Evolutionary conservation across 2,113 vertebrate species (phyloP).

Genomic region (Cochlearius cochlearius): DNA sequence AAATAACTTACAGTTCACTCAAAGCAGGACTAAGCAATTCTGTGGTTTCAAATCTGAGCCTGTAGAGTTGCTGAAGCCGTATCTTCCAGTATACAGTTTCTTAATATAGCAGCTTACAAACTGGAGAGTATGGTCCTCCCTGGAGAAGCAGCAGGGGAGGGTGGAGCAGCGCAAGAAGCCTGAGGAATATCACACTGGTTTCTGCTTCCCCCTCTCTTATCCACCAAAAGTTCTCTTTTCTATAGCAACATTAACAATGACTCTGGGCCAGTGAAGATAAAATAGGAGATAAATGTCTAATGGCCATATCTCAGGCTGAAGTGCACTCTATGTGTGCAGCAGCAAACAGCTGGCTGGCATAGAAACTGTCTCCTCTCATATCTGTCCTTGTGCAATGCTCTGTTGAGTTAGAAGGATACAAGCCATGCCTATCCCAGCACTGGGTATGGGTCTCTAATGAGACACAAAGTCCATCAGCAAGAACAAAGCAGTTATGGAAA

Average conservation of each 20-base stretch:
- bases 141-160: neutral
- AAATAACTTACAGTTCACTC: slow-evolving; percentile 54
- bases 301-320: neutral
- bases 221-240: neutral
- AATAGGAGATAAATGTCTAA: neutral
- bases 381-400: neutral
- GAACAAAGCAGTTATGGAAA: neutral
- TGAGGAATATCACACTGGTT: neutral
- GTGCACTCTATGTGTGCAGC: neutral
- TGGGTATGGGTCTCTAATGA: neutral
- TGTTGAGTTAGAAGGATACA: neutral
- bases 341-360: neutral
- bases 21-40: slow-evolving; percentile 18
- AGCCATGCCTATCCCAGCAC: neutral
- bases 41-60: slow-evolving; percentile 31
- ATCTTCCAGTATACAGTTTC: slow-evolving; percentile 4
- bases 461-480: neutral
- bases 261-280: neutral
- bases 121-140: slow-evolving; percentile 9
- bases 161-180: neutral
- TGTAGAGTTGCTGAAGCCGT: slow-evolving; percentile 7
- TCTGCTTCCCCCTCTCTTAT: neutral
- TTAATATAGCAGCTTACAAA: slow-evolving; percentile 23
- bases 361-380: neutral
- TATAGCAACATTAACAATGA: neutral